A percentile compares a stretch with the other conserved stretches of the same genome.
These are phyloP conservation scores for Amphiura filiformis DNA, from an alignment of 35 echinoderm and acorn worm genomes.

Conservation along the genomic window DNA sequence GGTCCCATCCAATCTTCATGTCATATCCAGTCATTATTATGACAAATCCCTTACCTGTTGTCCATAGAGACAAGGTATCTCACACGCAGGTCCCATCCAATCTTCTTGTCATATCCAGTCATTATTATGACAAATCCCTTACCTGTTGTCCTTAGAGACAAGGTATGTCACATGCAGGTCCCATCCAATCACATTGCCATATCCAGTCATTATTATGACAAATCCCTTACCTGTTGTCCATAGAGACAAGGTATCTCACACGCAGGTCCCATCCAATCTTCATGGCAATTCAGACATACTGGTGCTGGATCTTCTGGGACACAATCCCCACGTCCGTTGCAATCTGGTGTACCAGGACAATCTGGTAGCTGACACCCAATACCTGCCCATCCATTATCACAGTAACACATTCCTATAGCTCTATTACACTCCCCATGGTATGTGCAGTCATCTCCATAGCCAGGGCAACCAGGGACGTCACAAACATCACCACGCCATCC, in stretches of 20 bases:
- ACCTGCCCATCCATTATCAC: slow-evolving; percentile 67
- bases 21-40: not conserved
- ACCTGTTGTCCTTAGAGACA: too few species aligned
- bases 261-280: slow-evolving; percentile 69
- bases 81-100: too few species aligned
- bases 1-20: slow-evolving; percentile 74
- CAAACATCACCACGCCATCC: slow-evolving; percentile 75
- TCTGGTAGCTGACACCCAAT: slow-evolving; percentile 76
- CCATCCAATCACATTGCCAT: too few species aligned
- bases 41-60: too few species aligned
- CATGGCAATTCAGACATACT: slow-evolving; percentile 61
- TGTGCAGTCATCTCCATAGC: slow-evolving; percentile 70
- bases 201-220: slow-evolving; percentile 68
- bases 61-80: too few species aligned
- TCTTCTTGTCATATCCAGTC: not conserved
- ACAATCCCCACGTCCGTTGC: slow-evolving; percentile 66
- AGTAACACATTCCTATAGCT: slow-evolving; percentile 51
- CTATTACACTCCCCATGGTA: slow-evolving; percentile 77
- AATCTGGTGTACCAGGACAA: slow-evolving; percentile 82
- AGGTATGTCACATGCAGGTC: too few species aligned
- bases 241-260: slow-evolving; percentile 69
- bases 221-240: slow-evolving; percentile 57
- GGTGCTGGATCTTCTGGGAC: slow-evolving; percentile 59
- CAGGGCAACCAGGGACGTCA: slow-evolving; percentile 60
- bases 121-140: too few species aligned